Percentiles rank a stretch among this genome's conserved stretches.
These are phyloP conservation scores for Drosophila niveifrons DNA, from an alignment of 2,888 invertebrate genomes.

Conservation along the genomic window DNA sequence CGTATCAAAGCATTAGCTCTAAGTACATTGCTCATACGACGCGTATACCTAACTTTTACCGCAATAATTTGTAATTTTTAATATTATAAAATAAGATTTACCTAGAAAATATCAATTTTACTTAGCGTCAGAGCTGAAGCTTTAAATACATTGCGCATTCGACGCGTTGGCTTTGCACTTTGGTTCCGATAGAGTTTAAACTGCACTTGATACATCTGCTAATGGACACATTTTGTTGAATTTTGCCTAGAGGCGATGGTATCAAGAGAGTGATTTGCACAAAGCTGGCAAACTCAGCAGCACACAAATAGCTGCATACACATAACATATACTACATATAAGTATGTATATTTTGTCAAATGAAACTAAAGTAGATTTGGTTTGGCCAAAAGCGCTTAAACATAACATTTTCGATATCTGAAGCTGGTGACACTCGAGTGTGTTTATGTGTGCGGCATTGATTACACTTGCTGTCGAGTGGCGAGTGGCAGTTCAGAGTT, in stretches of 20 bases:
- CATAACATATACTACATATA: no score
- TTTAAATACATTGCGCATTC: slow-evolving; percentile 1
- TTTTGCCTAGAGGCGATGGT: slow-evolving; percentile 24
- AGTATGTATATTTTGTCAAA: slow-evolving; percentile 11
- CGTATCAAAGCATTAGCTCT: not conserved
- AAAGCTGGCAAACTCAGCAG: slow-evolving; percentile 25
- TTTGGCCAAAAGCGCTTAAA: slow-evolving; percentile 48
- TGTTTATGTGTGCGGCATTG: slow-evolving; percentile 36
- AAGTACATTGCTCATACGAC: not conserved
- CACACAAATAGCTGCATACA: slow-evolving; percentile 12
- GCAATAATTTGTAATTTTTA: no score
- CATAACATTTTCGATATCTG: slow-evolving; percentile 43
- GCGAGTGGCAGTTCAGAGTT: slow-evolving; percentile 24
- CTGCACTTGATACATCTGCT: slow-evolving; percentile 11
- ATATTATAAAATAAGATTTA: no score
- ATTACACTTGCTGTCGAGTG: slow-evolving; percentile 47
- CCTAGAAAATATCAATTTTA: not conserved
- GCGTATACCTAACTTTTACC: not conserved
- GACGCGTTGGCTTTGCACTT: slow-evolving; percentile 24
- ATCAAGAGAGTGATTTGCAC: slow-evolving; percentile 30
- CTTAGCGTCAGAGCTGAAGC: not conserved
- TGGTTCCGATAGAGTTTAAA: slow-evolving; percentile 3
- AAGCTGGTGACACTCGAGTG: slow-evolving; percentile 32
- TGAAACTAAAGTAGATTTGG: slow-evolving; percentile 30
- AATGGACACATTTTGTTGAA: slow-evolving; percentile 25